Evolutionary conservation across 2,797 vertebrate genomes (phyloP).

Genomic region (Podarcis siculus): DNA sequence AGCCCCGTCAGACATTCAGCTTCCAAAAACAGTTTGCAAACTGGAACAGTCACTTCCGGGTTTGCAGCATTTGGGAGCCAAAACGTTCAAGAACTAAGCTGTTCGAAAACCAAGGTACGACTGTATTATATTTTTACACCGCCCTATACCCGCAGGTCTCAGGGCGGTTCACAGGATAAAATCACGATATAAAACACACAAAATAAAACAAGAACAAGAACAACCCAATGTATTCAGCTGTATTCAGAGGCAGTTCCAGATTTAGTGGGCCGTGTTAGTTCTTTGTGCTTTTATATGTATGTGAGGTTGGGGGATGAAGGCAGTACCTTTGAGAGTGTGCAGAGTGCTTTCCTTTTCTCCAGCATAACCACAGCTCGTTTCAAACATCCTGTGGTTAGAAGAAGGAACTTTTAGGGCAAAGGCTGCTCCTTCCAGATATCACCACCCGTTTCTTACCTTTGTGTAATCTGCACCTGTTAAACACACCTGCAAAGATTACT

Average conservation of each 20-base stretch:
- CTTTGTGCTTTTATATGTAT: neutral
- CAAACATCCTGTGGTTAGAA: neutral
- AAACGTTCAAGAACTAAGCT: too few relatives aligned
- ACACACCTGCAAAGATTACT: neutral
- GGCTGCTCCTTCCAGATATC: neutral
- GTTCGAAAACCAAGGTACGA: too few relatives aligned
- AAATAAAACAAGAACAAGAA: too few relatives aligned
- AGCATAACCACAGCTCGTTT: neutral
- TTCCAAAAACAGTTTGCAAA: too few relatives aligned
- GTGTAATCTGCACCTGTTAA: neutral
- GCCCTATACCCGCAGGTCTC: too few relatives aligned
- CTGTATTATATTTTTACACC: too few relatives aligned
- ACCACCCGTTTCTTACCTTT: neutral
- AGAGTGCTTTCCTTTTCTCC: neutral
- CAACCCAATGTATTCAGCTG: too few relatives aligned
- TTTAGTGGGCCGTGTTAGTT: neutral
- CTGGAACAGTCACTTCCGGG: too few relatives aligned
- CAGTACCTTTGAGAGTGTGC: neutral
- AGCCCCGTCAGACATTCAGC: too few relatives aligned
- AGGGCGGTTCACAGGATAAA: too few relatives aligned
- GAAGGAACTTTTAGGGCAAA: neutral
- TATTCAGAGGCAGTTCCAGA: neutral
- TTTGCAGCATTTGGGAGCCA: too few relatives aligned
- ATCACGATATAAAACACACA: too few relatives aligned
- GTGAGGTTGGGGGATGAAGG: neutral